These are phyloP conservation scores for Drosophila seclusa DNA, from an alignment of 2,888 invertebrate species.

Conservation along the genomic window DNA sequence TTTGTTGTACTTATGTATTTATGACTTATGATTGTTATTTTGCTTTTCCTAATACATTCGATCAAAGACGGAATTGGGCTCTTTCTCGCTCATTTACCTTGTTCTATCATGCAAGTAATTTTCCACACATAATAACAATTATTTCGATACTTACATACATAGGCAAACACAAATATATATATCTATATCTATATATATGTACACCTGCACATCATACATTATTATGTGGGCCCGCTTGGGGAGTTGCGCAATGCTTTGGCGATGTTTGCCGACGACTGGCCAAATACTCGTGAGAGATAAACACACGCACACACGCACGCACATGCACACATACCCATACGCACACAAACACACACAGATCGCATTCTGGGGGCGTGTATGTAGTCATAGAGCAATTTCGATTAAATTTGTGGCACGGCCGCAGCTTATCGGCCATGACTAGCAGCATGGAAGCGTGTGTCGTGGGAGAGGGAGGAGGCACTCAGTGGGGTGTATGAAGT, in stretches of 20 bases:
- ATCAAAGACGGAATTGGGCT: background rate
- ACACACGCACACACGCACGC: background rate
- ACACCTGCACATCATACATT: background rate
- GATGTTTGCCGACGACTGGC: slow-evolving; percentile 30
- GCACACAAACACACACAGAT: background rate
- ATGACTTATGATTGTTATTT: background rate
- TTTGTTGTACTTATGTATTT: background rate
- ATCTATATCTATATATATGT: background rate
- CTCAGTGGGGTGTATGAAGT: background rate
- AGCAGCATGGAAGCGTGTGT: background rate
- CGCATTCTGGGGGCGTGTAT: slow-evolving; percentile 4
- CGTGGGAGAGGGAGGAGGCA: background rate
- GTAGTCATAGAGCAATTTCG: slow-evolving; percentile 38
- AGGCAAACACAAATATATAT: background rate
- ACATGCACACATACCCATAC: background rate
- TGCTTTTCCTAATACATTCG: background rate
- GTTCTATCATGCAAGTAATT: background rate
- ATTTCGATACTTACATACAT: background rate
- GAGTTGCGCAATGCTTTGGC: slow-evolving; percentile 2
- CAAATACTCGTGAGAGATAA: slow-evolving; percentile 12
- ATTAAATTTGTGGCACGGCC: slow-evolving; percentile 56
- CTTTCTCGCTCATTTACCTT: background rate
- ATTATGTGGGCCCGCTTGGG: background rate
- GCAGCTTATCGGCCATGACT: slow-evolving; percentile 44
- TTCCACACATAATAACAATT: background rate